Base-by-base conservation (phyloP, 2,888 invertebrate species). In the Heliconius erato region DNA sequence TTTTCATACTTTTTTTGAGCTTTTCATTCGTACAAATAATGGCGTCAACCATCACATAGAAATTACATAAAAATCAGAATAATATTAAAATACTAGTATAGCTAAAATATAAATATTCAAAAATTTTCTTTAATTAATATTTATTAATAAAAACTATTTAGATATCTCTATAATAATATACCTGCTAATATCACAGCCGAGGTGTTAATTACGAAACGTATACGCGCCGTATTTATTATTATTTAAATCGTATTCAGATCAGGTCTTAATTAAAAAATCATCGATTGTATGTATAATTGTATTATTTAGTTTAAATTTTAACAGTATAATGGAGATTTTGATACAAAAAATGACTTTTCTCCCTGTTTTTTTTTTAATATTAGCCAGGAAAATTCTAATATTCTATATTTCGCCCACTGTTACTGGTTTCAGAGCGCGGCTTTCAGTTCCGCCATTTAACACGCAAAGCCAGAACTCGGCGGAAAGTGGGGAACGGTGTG, bases 151-250 rank as follows among this genome's bases (percentile, higher is more conserved):
- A 59, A 77, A 1, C 32, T 65, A 35, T 65, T 77, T 23, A 69
- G 69, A 69, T 71, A 40, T 44, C 16, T 26, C 72, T 19, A 16
- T 28, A 28, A 49, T 23, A 35, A 23, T 72, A 49, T 40, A 76
- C 59, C 59, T 63, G 35, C 63, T 35, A 63, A 76, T 76, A 63
- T 76, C 16, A 59, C 12, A 59, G 9, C 23, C 14, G 35, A 76
- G 40, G 63, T 76, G 76, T 63, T 76, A 76, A 76, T 76, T 59
- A 63, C 35, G 26, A 63, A 76, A 63, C 63, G 63, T 59, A 63
- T 23, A 49, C 19, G 40, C 44, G 12, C 26, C 44, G 5, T 44
- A 63, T 63, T 59, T 63, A 63, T 76, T 76, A 59, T 32, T 59
- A 76, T 63, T 76, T 63, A 76, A 76, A 63, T 76, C 44, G 35